Base-by-base conservation (phyloP, 2,797 vertebrate genomes). In the Agapornis canus region DNA sequence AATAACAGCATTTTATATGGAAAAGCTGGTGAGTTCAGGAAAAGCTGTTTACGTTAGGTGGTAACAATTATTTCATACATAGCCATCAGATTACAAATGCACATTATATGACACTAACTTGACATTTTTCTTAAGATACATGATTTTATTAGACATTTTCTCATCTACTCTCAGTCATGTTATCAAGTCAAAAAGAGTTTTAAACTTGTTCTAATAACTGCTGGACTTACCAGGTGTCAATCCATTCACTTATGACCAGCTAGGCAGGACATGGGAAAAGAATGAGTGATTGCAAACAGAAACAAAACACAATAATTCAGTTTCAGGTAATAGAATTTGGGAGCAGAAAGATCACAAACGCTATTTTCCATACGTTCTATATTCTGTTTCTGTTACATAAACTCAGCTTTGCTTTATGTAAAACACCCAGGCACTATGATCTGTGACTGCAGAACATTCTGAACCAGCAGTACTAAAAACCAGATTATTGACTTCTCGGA, bases 1-100 rank as follows among this genome's bases (percentile, higher is more conserved):
- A 91, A 92, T 7, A 43, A 48, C 75, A 82, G 78, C 73, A 87
- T 96, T 96, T 96, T 90, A 92, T 76, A 80, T 21, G 51, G 82
- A 93, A 76, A 97, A 94, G 18, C 19, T 70, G 79, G 20, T 40
- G 77, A 80, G 65, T 48, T 86, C 70, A 79, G 85, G 90, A 91
- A 89, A 60, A 90, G 51, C 49, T 83, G 87, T 82, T 90, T 82
- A 78, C 94, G 70, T 87, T 80, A 70, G 61, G 56, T 85, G 73
- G 69, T 68, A 71, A 61, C 40, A 82, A 78, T 63, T 88, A 76
- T 91, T 96, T 86, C 1, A 2, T 51, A 25, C 48, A 66, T 79
- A 90, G 79, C 54, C 73, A 76, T 83, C 35, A 65, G 85, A 42
- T 80, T 88, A 95, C 70, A 86, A 20, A 35, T 35, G 35, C 35